phyloP scores from a whole-genome alignment of 2,797 vertebrate species.

The Myiothlypis chrysogaster region DNA sequence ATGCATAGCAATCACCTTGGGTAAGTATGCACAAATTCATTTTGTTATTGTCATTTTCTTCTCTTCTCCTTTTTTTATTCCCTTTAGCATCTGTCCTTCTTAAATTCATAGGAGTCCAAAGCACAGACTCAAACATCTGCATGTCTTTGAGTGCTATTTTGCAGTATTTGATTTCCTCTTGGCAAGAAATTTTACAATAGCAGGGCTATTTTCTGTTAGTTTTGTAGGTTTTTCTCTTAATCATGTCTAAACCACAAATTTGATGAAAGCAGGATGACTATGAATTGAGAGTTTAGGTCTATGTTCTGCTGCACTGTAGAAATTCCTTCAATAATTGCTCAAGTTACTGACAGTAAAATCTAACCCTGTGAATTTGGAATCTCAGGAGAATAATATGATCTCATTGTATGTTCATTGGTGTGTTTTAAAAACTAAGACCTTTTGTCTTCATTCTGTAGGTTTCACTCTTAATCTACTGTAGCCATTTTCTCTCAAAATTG shows the following conservation, averaged over 20 bases:
- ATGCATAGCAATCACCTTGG: neutral
- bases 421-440: neutral
- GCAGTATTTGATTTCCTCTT: neutral
- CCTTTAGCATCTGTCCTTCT: neutral
- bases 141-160: neutral
- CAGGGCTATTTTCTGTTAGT: neutral
- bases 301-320: neutral
- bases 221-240: neutral
- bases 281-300: neutral
- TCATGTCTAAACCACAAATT: neutral
- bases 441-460: neutral
- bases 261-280: neutral
- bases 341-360: neutral
- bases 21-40: neutral
- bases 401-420: neutral
- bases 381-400: neutral
- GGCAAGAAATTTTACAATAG: neutral
- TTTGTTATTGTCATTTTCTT: fast-evolving
- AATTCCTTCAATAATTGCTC: neutral
- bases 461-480: neutral
- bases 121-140: neutral
- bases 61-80: neutral
- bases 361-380: neutral
- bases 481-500: neutral
- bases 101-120: neutral